Base-by-base conservation (phyloP, 2,797 vertebrate species). In the Darevskia mixta region DNA sequence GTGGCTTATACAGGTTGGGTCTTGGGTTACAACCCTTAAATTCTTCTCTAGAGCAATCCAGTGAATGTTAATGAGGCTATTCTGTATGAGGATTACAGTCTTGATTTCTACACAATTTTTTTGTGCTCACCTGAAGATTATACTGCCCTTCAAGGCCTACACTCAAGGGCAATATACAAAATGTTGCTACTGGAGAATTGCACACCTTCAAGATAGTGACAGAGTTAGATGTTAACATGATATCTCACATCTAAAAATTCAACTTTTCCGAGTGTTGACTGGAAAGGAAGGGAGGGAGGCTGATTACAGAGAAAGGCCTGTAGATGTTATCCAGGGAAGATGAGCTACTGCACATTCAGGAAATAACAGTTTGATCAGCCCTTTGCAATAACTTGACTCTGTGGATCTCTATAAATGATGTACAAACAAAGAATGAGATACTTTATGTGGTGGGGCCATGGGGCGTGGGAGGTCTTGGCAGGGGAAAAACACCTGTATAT, bases 401-500 rank as follows among this genome's bases (percentile, higher is more conserved):
- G 91, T 23, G 0, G 76, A 95, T 94, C 92, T 86, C 91, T 95
- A 96, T 96, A 94, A 95, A 90, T 0, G 58, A 94, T 94, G 94
- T 96, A 95, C 94, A 96, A 88, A 95, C 67, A 55, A 35, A 84
- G 32, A 92, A 94, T 95, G 89, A 96, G 89, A 95, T 87, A 90
- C 92, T 15, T 17, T 77, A 32, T 43, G 23, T 45, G 3, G 25
- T 10, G 49, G 32, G 71, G 45, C 29, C 66, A n/a, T 3, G 49
- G 61, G 61, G 38, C 5, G 58, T 55, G 13, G 8, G 9, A 6
- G 35, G 32, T 15, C 3, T 4, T 38, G 17, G 41, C 49, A 55
- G 7, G 7, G 55, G 71, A 9, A 94, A 94, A 95, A 95, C n/a
- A 94, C 93, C 87, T 97, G 96, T 97, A 96, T 96, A 96, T 96